A percentile compares a stretch with the other conserved stretches of the same genome.
Conservation (phyloP, 1,140 invertebrate genomes). For the Spodoptera litura region DNA sequence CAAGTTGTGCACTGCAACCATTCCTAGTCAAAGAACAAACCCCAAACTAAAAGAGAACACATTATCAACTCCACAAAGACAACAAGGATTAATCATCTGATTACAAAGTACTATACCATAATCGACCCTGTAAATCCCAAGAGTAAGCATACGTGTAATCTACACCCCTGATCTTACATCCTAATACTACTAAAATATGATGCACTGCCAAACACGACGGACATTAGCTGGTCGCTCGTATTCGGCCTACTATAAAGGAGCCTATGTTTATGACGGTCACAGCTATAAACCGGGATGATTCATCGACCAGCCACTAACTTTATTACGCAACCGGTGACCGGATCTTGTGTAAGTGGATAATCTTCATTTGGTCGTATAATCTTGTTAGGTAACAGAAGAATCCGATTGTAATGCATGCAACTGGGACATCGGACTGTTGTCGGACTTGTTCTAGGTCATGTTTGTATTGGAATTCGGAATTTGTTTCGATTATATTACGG, state of each 20-base stretch:
- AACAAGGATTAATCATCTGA: too few relatives aligned
- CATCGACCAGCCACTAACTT: slow-evolving; percentile 30
- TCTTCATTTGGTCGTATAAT: slow-evolving; percentile 39
- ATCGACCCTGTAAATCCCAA: slow-evolving; percentile 14
- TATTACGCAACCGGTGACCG: slow-evolving; percentile 36
- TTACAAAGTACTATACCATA: not conserved
- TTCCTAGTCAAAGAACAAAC: too few relatives aligned
- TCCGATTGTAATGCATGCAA: slow-evolving; percentile 21
- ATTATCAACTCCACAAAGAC: too few relatives aligned
- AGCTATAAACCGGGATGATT: slow-evolving; percentile 34
- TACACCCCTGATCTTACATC: slow-evolving; percentile 21
- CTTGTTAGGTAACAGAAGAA: slow-evolving; percentile 24
- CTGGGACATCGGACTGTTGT: not conserved
- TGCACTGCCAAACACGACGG: slow-evolving; percentile 27
- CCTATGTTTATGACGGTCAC: slow-evolving; percentile 30
- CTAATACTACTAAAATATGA: slow-evolving; percentile 35
- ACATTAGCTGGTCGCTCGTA: slow-evolving; percentile 10
- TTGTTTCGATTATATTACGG: not conserved
- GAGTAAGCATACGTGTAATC: slow-evolving; percentile 18
- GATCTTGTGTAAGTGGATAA: slow-evolving; percentile 30
- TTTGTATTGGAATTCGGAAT: not conserved
- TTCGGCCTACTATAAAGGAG: slow-evolving; percentile 31
- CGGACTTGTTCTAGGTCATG: not conserved
- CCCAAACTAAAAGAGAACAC: too few relatives aligned
- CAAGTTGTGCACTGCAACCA: too few relatives aligned